Evolutionary conservation across 2,113 vertebrate species (phyloP).

Genomic region (Eudorcas thomsonii): DNA sequence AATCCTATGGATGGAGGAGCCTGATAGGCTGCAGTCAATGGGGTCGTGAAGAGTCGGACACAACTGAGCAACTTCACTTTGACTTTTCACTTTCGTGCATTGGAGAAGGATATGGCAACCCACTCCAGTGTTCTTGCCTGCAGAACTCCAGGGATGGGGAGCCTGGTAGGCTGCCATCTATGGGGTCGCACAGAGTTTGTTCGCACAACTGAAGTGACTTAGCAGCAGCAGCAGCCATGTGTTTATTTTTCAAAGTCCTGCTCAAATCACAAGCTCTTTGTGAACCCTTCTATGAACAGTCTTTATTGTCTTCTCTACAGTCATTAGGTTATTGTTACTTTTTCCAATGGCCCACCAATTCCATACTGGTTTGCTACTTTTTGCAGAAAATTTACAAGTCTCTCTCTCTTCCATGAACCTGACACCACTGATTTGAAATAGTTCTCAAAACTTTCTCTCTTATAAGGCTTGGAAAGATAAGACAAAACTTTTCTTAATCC

Average conservation of each 20-base stretch:
- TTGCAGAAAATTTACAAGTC: background rate
- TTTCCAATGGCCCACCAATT: background rate
- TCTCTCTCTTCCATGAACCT: background rate
- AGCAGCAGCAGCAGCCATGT: background rate
- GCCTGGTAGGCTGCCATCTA: no score
- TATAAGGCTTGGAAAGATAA: background rate
- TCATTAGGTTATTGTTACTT: background rate
- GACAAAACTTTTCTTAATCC: constrained; percentile 11
- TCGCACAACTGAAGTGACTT: no score
- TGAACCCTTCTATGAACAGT: background rate
- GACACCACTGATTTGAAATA: background rate
- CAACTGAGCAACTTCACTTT: no score
- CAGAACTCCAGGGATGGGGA: no score
- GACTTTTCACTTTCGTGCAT: no score
- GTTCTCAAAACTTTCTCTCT: background rate
- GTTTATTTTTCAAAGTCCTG: background rate
- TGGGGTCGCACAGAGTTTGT: no score
- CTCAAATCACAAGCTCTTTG: background rate
- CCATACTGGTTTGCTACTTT: background rate
- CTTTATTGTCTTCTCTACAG: background rate
- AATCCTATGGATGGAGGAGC: no score
- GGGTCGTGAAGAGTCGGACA: no score
- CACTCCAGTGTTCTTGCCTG: no score
- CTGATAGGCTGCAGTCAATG: no score
- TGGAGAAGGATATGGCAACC: no score